These are phyloP conservation scores for Crepidodera aurea DNA, from an alignment of 2,888 invertebrate genomes.

Conservation along the genomic window DNA sequence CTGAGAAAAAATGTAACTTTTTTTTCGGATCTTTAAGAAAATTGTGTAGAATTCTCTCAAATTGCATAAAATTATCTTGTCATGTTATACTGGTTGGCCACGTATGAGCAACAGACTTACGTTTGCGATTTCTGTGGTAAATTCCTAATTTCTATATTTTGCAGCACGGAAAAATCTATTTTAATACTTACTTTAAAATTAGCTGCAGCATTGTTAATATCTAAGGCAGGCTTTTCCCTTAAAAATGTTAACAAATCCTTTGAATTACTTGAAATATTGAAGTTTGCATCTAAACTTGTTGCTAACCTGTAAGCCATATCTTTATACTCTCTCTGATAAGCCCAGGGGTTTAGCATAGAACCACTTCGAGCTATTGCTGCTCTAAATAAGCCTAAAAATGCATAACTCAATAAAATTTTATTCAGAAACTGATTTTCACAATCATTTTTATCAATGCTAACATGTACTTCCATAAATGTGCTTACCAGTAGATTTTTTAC, in stretches of 20 bases:
- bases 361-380: slow-evolving; percentile 56
- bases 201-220: slow-evolving; percentile 22
- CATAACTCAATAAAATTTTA: too few species aligned
- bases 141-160: too few species aligned
- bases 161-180: too few species aligned
- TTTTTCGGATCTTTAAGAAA: too few species aligned
- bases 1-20: too few species aligned
- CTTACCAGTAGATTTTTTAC: slow-evolving; percentile 23
- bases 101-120: too few species aligned
- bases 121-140: too few species aligned
- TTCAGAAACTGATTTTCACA: too few species aligned
- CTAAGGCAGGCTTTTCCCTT: slow-evolving; percentile 37
- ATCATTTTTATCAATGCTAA: too few species aligned
- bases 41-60: too few species aligned
- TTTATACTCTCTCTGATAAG: slow-evolving; percentile 52
- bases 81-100: too few species aligned
- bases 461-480: background rate
- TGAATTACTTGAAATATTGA: slow-evolving; percentile 36
- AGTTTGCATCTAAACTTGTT: slow-evolving; percentile 44
- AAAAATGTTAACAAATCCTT: slow-evolving; percentile 41
- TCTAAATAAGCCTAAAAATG: slow-evolving; percentile 52
- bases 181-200: slow-evolving; percentile 10
- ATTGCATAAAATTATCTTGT: too few species aligned
- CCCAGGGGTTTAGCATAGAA: slow-evolving; percentile 55
- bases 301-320: slow-evolving; percentile 47